Conservation (phyloP, 2,888 invertebrate genomes). For the Nephrotoma guestfalica region DNA sequence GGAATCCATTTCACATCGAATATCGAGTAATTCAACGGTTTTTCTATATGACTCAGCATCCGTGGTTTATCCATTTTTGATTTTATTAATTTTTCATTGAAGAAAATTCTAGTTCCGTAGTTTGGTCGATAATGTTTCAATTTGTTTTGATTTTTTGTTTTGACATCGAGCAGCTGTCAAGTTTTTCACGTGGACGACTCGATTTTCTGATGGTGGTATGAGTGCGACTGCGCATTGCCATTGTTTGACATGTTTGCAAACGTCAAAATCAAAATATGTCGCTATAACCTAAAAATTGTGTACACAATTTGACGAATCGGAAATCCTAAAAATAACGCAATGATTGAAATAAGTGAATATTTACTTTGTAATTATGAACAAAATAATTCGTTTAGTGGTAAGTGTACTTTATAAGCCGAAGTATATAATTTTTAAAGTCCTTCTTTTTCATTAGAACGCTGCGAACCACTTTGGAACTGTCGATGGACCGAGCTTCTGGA, state of each 20-base stretch:
- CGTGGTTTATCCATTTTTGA: slow-evolving; percentile 65
- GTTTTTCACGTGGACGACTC: neutral
- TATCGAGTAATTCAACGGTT: slow-evolving; percentile 66
- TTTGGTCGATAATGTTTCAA: neutral
- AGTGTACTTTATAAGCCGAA: neutral
- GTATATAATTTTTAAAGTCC: neutral
- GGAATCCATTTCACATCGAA: slow-evolving; percentile 96
- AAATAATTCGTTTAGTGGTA: slow-evolving; percentile 8
- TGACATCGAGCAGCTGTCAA: neutral
- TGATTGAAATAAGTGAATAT: slow-evolving; percentile 5
- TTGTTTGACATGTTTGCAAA: neutral
- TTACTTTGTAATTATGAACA: slow-evolving; percentile 13
- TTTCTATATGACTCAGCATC: slow-evolving; percentile 76
- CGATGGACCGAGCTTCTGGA: neutral
- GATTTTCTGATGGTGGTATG: neutral
- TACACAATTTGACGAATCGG: neutral
- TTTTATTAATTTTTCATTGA: neutral
- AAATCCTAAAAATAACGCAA: slow-evolving; percentile 11
- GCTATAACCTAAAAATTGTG: neutral
- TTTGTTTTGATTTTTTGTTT: neutral
- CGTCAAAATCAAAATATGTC: neutral
- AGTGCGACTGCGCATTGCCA: neutral
- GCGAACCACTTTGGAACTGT: neutral
- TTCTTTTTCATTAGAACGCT: neutral
- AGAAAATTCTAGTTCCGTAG: neutral